Base-by-base conservation (phyloP, 2,113 vertebrate genomes). In the Calidris pygmaea region DNA sequence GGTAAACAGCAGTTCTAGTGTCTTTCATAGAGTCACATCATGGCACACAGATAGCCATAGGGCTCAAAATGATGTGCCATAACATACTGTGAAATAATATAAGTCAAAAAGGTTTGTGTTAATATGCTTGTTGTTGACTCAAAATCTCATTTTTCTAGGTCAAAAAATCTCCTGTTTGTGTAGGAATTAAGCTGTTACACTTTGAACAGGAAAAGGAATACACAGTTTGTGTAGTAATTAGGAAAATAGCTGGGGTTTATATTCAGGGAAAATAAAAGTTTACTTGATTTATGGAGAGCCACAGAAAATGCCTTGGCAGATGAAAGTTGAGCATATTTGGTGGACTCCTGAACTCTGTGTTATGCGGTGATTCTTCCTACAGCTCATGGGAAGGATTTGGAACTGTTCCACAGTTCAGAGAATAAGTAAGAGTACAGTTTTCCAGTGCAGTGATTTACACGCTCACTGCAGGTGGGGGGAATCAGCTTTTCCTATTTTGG, bases 211-310 rank as follows among this genome's bases (percentile, higher is more conserved):
- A 39, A 26, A 55, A 86, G 8, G 5, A 84, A 27, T 34, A 72
- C 0, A 1, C 3, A 16, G 2, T 20, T 41, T 63, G 4, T 29
- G 17, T 52, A 45, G 3, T 68, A 75, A 68, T 47, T 52, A 39
- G 16, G 22, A 8, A 76, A 88, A 56, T 7, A 14, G 1, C 9
- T 50, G 7, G 0, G 3, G 26, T 79, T 48, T 8, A 7, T 24
- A 26, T 37, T 66, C 14, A 59, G 30, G 65, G 43, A 59, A 62
- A 60, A 68, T 15, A 24, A 32, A 86, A 71, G 2, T 27, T 14
- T 13, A 32, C 3, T n/a, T 63, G 56, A 55, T 5, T 47, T 23
- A 48, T 59, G n/a, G 18, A n/a, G 32, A 32, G 2, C 1, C 29
- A 74, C 7, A 35, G 55, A 50, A 59, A 16, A 90, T 24, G 7